These are phyloP conservation scores for Zootermopsis nevadensis DNA, from an alignment of 2,888 invertebrate species.

Conservation along the genomic window DNA sequence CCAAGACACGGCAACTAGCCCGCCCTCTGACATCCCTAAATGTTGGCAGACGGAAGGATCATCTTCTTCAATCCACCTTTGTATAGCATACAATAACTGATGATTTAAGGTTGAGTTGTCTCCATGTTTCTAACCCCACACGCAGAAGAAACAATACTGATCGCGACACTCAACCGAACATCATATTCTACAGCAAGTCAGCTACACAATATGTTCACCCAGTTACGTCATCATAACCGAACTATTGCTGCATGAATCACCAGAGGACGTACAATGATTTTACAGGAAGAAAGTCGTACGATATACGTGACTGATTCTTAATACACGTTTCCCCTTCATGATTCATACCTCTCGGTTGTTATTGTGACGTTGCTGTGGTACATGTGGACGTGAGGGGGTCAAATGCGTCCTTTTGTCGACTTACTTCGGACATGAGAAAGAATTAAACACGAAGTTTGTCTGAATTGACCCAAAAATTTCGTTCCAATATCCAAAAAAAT, in stretches of 20 bases:
- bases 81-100: background rate
- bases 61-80: conserved; percentile 21
- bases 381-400: too few relatives aligned
- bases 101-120: conserved; percentile 13
- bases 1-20: background rate
- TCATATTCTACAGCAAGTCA: too few relatives aligned
- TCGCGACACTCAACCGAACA: background rate
- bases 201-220: background rate
- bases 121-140: background rate
- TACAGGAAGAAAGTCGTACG: background rate
- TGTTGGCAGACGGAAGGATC: background rate
- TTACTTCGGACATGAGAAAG: too few relatives aligned
- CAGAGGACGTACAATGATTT: background rate
- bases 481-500: too few relatives aligned
- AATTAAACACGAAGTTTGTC: too few relatives aligned
- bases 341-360: background rate
- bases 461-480: too few relatives aligned
- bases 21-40: background rate
- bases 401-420: too few relatives aligned
- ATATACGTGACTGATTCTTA: background rate
- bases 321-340: background rate
- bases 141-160: background rate
- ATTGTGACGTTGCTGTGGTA: too few relatives aligned
- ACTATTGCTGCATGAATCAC: background rate
- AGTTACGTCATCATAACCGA: background rate